Evolutionary conservation across 2,888 invertebrate genomes (phyloP).

Genomic region (Lysandra bellargus): DNA sequence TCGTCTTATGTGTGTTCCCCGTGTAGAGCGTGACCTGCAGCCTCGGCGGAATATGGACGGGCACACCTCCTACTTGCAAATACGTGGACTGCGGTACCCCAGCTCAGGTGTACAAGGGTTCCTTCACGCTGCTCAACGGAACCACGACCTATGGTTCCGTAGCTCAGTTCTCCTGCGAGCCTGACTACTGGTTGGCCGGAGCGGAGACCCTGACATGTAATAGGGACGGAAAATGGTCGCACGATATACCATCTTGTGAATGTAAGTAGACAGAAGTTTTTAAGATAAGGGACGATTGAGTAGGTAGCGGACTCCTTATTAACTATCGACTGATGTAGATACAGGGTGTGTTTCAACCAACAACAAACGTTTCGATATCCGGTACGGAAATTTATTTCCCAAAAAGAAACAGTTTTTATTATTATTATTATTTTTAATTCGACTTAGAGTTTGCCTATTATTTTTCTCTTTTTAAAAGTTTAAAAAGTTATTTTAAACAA

Average conservation of each 20-base stretch:
- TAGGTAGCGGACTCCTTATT: too few species aligned
- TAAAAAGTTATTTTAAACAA: too few species aligned
- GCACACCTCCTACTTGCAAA: constrained; percentile 89
- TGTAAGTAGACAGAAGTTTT: constrained; percentile 71
- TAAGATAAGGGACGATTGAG: too few species aligned
- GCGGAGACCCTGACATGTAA: constrained; percentile 87
- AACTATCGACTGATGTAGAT: too few species aligned
- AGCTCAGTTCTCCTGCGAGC: constrained; percentile 89
- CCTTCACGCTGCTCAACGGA: constrained; percentile 85
- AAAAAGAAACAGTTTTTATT: too few species aligned
- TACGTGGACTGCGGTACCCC: constrained; percentile 93
- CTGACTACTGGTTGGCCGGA: constrained; percentile 91
- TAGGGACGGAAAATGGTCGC: constrained; percentile 92
- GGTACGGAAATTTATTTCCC: too few species aligned
- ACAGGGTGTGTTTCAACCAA: too few species aligned
- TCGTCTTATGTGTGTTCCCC: constrained; percentile 21
- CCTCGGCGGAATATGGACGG: constrained; percentile 92
- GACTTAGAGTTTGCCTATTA: too few species aligned
- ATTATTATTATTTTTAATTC: too few species aligned
- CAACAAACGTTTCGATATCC: too few species aligned
- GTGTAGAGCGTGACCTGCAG: constrained; percentile 88
- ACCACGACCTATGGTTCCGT: constrained; percentile 90
- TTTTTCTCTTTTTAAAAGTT: too few species aligned
- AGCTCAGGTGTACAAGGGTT: constrained; percentile 88
- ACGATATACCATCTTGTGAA: constrained; percentile 92